Evolutionary conservation across 2,888 invertebrate species (phyloP).

Genomic region (Tipula vernalis): DNA sequence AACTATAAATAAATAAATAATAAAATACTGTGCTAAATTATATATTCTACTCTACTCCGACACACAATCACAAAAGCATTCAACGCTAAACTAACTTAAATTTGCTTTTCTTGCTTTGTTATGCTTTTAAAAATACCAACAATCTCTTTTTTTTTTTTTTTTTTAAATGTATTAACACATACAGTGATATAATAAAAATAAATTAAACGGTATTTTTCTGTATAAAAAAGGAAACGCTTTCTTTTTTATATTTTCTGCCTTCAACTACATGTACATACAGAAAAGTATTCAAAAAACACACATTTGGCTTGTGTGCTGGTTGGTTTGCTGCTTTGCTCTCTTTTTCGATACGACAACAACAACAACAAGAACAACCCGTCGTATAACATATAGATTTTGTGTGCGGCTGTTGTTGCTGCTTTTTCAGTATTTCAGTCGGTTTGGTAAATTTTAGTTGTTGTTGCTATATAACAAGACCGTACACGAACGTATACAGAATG

Average conservation of each 20-base stretch:
- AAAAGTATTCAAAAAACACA: slow-evolving; percentile 4
- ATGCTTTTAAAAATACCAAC: slow-evolving; percentile 7
- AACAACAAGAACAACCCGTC: background rate
- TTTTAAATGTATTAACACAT: background rate
- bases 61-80: slow-evolving; percentile 9
- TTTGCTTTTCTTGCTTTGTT: slow-evolving; percentile 10
- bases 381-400: background rate
- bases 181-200: background rate
- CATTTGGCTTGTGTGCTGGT: background rate
- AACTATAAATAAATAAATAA: background rate
- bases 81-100: slow-evolving; percentile 10
- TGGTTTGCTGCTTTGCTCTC: background rate
- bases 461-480: background rate
- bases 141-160: background rate
- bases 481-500: background rate
- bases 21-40: slow-evolving; percentile 5
- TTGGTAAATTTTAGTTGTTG: background rate
- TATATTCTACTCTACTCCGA: slow-evolving; percentile 8
- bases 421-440: slow-evolving; percentile 4
- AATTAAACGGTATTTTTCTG: background rate
- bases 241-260: slow-evolving; percentile 8
- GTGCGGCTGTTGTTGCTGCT: background rate
- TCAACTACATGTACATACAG: slow-evolving; percentile 4
- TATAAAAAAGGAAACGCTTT: slow-evolving; percentile 7
- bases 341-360: background rate